Base-by-base conservation (phyloP, 1,140 invertebrate species). In the Scaptomyza montana region DNA sequence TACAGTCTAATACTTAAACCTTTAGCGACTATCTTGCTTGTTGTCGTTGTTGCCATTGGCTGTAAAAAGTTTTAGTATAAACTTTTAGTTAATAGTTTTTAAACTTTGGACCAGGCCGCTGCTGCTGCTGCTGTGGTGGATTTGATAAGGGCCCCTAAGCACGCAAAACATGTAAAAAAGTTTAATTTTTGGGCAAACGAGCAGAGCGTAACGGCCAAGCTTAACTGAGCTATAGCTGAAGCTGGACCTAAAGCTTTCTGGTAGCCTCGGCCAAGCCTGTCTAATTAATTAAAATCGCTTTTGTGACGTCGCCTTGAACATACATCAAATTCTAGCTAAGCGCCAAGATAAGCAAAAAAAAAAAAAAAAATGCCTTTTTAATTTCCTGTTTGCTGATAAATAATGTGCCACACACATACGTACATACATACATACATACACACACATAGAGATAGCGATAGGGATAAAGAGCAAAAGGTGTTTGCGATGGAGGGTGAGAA, bases 331-430 rank as follows among this genome's bases (percentile, higher is more conserved):
- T 72, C 61, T n/a, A 73, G 66, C 77, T 80, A 89, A 89, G 85
- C 80, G 50, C 77, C 67, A 89, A 89, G 84, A 89, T 73, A 89
- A 89, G 79, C 84, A 89, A 78, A 80, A 82, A 82, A 82, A 78
- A 89, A 78, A 80, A 82, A 82, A 82, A 82, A 68, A 74, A 28
- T 28, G n/a, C 43, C 50, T 39, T 77, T 60, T 74, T 89, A 89
- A 89, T 89, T 89, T 89, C 84, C 84, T 89, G 84, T 89, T 82
- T 89, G 84, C 79, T 84, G 84, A 89, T 89, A 89, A 89, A 89
- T 89, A 89, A 89, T 89, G 73, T 65, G 33, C 39, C 47, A 43
- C 45, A 49, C 61, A 66, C 51, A 67, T 45, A 67, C 28, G 41
- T 19, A 51, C n/a, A 39, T 8, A 56, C 43, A 16, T 30, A 16